Evolutionary conservation across 1,140 invertebrate genomes (phyloP).

Genomic region (Macrotrachela quadricornifera): DNA sequence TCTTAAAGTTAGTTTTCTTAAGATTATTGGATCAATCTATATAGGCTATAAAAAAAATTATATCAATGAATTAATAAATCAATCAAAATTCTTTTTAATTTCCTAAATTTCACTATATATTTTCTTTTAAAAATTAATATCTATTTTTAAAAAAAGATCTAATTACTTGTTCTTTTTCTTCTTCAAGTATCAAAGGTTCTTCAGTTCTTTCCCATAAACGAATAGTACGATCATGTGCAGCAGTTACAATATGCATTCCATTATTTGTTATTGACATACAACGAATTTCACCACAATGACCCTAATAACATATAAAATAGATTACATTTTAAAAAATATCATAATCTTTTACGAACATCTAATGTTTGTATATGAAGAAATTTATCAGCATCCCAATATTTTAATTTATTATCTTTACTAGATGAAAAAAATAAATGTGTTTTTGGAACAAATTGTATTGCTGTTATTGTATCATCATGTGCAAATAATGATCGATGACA

Average conservation of each 20-base stretch:
- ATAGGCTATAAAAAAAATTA: too few relatives aligned
- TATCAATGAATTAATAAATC: too few relatives aligned
- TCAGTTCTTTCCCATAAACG: slow-evolving; percentile 63
- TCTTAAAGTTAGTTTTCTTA: too few relatives aligned
- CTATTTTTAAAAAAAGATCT: too few relatives aligned
- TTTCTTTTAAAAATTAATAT: too few relatives aligned
- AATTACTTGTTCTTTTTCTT: slow-evolving; percentile 51
- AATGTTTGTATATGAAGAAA: slow-evolving; percentile 72
- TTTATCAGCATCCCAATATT: slow-evolving; percentile 87
- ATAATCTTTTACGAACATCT: slow-evolving; percentile 37
- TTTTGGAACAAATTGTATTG: slow-evolving; percentile 59
- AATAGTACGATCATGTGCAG: slow-evolving; percentile 67
- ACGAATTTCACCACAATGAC: slow-evolving; percentile 47
- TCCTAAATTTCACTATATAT: too few relatives aligned
- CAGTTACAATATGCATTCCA: slow-evolving; percentile 54
- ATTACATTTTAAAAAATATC: neutral
- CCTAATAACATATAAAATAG: slow-evolving; percentile 12
- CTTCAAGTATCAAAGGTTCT: slow-evolving; percentile 70
- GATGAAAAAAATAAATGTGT: slow-evolving; percentile 81
- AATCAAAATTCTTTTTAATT: too few relatives aligned
- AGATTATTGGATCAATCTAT: too few relatives aligned
- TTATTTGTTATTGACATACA: slow-evolving; percentile 52
- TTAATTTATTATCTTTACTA: slow-evolving; percentile 72
- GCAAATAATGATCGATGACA: slow-evolving; percentile 51
- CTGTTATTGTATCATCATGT: slow-evolving; percentile 78